These are phyloP conservation scores for Gobio occitaniae DNA, from an alignment of 2,797 vertebrate genomes.

Conservation along the genomic window DNA sequence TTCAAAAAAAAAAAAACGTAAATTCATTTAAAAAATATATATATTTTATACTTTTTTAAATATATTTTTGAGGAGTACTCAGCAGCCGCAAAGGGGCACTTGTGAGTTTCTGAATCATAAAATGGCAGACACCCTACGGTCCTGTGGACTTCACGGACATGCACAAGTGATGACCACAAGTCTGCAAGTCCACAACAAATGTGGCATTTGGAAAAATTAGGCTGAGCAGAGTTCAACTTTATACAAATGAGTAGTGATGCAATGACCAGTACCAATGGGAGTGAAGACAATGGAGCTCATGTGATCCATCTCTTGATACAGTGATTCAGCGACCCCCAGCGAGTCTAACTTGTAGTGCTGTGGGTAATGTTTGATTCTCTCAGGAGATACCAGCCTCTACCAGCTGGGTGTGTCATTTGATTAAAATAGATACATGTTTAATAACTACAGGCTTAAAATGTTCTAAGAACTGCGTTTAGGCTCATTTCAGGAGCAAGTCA, in stretches of 20 bases:
- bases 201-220: background rate
- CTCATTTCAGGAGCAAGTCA: background rate
- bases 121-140: background rate
- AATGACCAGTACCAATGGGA: background rate
- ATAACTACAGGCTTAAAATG: background rate
- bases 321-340: constrained; percentile 23
- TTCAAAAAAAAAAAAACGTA: no score
- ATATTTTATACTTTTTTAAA: no score
- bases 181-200: background rate
- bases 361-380: background rate
- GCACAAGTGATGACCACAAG: background rate
- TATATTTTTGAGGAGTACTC: background rate
- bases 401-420: constrained; percentile 2
- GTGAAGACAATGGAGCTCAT: background rate
- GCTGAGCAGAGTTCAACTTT: background rate
- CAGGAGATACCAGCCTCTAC: background rate
- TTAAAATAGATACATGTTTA: background rate
- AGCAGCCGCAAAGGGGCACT: background rate
- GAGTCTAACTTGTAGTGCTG: constrained; percentile 4
- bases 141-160: background rate
- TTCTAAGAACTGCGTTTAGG: background rate
- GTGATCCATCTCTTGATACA: background rate
- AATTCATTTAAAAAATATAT: background rate
- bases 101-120: background rate
- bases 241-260: background rate